Base-by-base conservation (phyloP, 2,797 vertebrate species). In the Hyperoplus immaculatus region DNA sequence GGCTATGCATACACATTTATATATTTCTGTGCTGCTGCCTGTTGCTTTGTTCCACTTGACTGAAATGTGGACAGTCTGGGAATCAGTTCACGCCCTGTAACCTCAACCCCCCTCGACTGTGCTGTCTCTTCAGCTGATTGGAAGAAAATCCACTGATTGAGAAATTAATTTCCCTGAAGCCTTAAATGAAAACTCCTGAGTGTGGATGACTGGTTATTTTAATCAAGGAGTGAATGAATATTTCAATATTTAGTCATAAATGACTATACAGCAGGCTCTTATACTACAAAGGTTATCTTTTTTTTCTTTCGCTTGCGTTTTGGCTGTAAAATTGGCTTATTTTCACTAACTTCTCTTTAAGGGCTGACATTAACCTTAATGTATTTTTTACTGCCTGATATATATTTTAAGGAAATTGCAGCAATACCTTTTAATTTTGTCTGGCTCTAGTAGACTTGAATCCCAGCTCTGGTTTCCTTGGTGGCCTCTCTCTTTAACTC, bases 401-500 rank as follows among this genome's bases (percentile, higher is more conserved):
- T 49, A n/a, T 80, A 45, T 59, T 65, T 62, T 46, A 58, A 64
- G 56, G 57, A 45, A 38, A 10, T 43, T 59, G 46, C 21, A 60
- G 59, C 59, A 50, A 81, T 49, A 58, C 21, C 39, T 38, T 68
- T 54, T 0, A 53, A 51, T 51, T 60, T 74, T 58, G 11, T 78
- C 54, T 63, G 74, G 12, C 49, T 83, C 50, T 62, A 45, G 38
- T 78, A 10, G 36, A 56, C 39, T 69, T 78, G 13, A 74, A 62
- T 69, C n/a, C 73, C n/a, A 11, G 69, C 64, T 74, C 53, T 70
- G 63, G 41, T 74, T 77, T 69, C 21, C 50, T 75, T 46, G 55
- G n/a, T 49, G 72, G 75, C 75, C 65, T 73, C 77, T 88, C 62
- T 89, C 67, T 80, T 43, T 55, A 77, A 49, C 78, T 72, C 73